Evolutionary conservation across 1,140 invertebrate genomes (phyloP), one percentile per base, ranked within the genome.

Genomic region (Brachionus manjavacas): DNA sequence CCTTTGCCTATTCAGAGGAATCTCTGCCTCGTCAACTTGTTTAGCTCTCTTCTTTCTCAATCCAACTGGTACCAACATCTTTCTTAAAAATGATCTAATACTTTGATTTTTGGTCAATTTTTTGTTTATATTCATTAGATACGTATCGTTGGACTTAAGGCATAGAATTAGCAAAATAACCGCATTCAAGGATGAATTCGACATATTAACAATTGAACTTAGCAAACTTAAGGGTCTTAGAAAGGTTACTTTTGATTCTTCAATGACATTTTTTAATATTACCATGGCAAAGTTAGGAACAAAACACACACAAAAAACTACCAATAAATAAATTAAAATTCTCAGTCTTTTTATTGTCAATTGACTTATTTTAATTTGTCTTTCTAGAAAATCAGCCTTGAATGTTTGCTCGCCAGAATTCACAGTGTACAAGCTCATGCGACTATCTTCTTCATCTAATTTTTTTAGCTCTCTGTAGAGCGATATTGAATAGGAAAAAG

Each of bases 201-300:
- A 31, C n/a, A 81, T 46, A 46, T 81, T 81, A 16, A 16, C 14
- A 39, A 81, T 60, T 23, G 79, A 60, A 41, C 35, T 43, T 64
- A 81, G 25, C 39, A 68, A 81, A 35, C 12, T 43, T 8, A 43
- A 60, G 9, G 79, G 79, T 41, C 31, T 81, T 46, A 81, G 41
- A n/a, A 49, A 28, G 2, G n/a, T 12, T 2, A 68, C 28, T 43
- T 60, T 81, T 14, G 20, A 64, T 6, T 81, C 52, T 4, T 60
- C 64, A 23, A 81, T 11, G 64, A n/a, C 20, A 81, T 81, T 81
- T 43, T 81, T 81, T 14, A 81, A 28, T 35, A 81, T 81, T 64
- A 46, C 41, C 20, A 43, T 43, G 16, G 66, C 79, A 81, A 81
- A 81, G 64, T 81, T 81, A 7, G 79, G 79, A 16, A 81, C 12